These are phyloP conservation scores for Cossypha dichroa DNA, from an alignment of 2,797 vertebrate species.

Conservation along the genomic window DNA sequence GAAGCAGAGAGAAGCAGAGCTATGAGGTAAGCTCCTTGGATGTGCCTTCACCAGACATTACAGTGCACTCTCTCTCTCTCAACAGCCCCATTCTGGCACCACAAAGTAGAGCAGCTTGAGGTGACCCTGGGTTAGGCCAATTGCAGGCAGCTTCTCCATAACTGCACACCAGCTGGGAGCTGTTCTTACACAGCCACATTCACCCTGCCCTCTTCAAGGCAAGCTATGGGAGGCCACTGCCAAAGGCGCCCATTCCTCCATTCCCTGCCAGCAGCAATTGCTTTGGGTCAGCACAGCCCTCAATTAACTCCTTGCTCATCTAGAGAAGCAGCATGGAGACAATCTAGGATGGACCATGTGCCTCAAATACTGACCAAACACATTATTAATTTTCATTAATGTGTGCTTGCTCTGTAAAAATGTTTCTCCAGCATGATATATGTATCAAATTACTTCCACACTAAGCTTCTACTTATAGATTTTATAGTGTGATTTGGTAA, in stretches of 20 bases:
- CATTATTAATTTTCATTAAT: not conserved
- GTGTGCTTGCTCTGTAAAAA: not conserved
- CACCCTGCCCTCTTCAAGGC: not conserved
- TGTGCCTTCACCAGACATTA: not conserved
- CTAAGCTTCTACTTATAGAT: not conserved
- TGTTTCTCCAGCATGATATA: not conserved
- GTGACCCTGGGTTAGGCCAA: not conserved
- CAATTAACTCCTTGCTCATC: not conserved
- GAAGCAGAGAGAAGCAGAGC: not conserved
- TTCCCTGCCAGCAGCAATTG: not conserved
- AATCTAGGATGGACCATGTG: accelerated
- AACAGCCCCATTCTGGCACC: not conserved
- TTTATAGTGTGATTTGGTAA: not conserved
- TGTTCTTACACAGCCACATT: not conserved
- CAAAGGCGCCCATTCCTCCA: not conserved
- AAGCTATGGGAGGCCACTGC: not conserved
- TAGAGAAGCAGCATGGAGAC: not conserved
- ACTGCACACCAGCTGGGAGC: not conserved
- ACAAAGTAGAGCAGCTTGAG: not conserved
- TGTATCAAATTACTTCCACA: not conserved
- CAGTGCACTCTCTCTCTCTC: accelerated
- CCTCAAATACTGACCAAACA: not conserved
- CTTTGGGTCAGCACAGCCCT: not conserved
- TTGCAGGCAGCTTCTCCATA: not conserved
- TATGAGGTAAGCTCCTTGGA: not conserved